Evolutionary conservation across 2,797 vertebrate genomes (phyloP).

Genomic region (Sternotherus odoratus): DNA sequence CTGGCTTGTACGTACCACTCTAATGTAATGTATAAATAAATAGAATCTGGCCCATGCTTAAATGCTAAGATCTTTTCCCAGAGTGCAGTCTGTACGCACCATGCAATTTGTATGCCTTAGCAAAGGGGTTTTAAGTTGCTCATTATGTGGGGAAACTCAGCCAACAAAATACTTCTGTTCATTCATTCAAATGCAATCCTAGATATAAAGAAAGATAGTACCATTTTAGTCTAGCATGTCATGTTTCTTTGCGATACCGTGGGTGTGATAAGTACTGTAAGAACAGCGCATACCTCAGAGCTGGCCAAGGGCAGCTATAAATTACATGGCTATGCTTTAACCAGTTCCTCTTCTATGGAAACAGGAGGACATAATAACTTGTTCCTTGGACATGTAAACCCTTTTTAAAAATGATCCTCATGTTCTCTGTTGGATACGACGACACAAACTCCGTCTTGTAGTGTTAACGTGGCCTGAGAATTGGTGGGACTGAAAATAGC

Average conservation of each 20-base stretch:
- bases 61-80: not conserved
- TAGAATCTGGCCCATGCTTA: accelerated
- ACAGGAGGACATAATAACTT: not conserved
- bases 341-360: not conserved
- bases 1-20: not conserved
- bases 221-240: not conserved
- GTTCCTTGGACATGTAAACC: not conserved
- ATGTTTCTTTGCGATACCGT: not conserved
- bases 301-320: not conserved
- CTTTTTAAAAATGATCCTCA: not conserved
- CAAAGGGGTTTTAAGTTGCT: not conserved
- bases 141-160: not conserved
- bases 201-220: not conserved
- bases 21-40: not conserved
- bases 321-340: not conserved
- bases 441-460: not conserved
- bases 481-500: not conserved
- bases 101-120: not conserved
- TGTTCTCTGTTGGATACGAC: not conserved
- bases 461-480: not conserved
- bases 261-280: not conserved
- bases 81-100: accelerated
- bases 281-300: not conserved
- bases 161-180: not conserved
- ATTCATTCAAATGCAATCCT: not conserved